phyloP scores from a whole-genome alignment of 2,888 invertebrate genomes.

The Dryococelus australis region DNA sequence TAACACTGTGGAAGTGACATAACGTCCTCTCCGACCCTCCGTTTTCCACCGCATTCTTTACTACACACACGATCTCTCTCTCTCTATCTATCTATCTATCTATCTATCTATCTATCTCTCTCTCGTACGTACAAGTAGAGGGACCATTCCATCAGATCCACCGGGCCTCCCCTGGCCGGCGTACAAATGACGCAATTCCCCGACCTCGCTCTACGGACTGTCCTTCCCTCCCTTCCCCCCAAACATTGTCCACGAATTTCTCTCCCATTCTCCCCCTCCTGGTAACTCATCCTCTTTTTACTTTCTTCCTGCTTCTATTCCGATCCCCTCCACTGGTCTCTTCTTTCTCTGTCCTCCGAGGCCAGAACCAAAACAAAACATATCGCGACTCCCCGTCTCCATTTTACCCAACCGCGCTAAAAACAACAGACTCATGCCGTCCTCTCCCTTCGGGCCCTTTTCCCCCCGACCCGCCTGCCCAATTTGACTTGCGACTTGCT shows the following conservation, averaged over 20 bases:
- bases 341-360: background rate
- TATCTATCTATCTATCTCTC: background rate
- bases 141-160: background rate
- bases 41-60: background rate
- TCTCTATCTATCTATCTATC: no score
- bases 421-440: background rate
- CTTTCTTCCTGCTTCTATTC: background rate
- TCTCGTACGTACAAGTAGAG: background rate
- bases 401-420: background rate
- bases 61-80: background rate
- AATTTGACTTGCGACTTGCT: constrained; percentile 9
- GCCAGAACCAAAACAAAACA: background rate
- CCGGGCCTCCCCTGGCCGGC: background rate
- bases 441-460: background rate
- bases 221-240: background rate
- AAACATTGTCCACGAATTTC: background rate
- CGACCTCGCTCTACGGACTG: background rate
- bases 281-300: background rate
- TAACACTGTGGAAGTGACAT: background rate
- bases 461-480: background rate
- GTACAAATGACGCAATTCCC: constrained; percentile 6
- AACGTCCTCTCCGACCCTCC: background rate
- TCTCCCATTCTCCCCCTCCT: background rate
- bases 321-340: no score
- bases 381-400: background rate